Evolutionary conservation across 2,888 invertebrate genomes (phyloP).

Genomic region (Prenolepis imparis): DNA sequence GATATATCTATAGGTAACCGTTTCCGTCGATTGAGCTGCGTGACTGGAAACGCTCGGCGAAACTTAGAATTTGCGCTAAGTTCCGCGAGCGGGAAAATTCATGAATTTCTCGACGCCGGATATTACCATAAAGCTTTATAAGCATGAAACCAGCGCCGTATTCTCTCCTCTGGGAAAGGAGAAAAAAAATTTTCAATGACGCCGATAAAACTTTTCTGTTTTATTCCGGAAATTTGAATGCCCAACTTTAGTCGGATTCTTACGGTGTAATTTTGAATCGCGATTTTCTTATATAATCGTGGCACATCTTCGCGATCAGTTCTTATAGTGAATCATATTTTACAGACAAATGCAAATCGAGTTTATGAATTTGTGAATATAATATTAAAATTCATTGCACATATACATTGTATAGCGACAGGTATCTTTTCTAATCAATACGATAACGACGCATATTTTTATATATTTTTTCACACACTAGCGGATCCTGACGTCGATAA

Average conservation of each 20-base stretch:
- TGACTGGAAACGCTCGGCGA: slow-evolving; percentile 40
- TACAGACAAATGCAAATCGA: background rate
- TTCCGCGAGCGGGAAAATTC: slow-evolving; percentile 32
- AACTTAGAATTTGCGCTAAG: slow-evolving; percentile 35
- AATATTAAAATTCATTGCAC: slow-evolving; percentile 25
- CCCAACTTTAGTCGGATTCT: slow-evolving; percentile 3
- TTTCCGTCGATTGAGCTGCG: slow-evolving; percentile 45
- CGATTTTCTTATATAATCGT: slow-evolving; percentile 32
- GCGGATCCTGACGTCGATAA: too few relatives aligned
- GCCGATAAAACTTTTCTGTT: slow-evolving; percentile 11
- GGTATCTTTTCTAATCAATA: too few relatives aligned
- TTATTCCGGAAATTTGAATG: slow-evolving; percentile 37
- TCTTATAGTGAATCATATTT: slow-evolving; percentile 1
- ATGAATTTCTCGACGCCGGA: slow-evolving; percentile 27
- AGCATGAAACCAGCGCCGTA: background rate
- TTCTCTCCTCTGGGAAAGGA: background rate
- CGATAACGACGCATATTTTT: too few relatives aligned
- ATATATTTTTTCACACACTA: too few relatives aligned
- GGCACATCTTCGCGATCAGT: background rate
- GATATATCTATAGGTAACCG: slow-evolving; percentile 33
- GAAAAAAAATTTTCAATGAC: slow-evolving; percentile 11
- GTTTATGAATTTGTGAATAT: background rate
- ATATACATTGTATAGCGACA: background rate
- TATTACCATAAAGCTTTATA: slow-evolving; percentile 35
- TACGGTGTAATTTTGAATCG: slow-evolving; percentile 14